Percentiles rank a stretch among this genome's conserved stretches.
phyloP scores from a whole-genome alignment of 2,113 vertebrate genomes.

The Micromys minutus region DNA sequence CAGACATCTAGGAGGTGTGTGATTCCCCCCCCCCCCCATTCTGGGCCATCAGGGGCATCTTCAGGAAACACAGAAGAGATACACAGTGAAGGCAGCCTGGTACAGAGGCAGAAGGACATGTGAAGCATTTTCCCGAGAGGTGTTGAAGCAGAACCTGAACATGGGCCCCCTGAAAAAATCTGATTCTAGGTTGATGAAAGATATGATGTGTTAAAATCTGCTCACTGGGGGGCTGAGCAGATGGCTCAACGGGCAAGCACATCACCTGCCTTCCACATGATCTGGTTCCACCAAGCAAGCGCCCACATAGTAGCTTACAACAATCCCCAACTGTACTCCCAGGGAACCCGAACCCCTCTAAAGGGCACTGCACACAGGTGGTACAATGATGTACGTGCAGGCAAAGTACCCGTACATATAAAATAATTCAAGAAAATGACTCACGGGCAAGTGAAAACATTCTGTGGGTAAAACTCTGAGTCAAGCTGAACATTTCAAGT shows the following conservation, averaged over 20 bases:
- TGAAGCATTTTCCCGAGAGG: not conserved
- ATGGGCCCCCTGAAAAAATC: not conserved
- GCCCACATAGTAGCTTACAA: not conserved
- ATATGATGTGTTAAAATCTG: not conserved
- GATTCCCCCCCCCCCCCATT: accelerated
- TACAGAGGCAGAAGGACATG: too few species aligned
- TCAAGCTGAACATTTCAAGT: not conserved
- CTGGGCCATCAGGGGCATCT: not conserved
- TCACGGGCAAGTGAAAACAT: not conserved
- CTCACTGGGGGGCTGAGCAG: not conserved
- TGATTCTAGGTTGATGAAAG: not conserved
- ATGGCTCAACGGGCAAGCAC: not conserved
- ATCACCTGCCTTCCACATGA: not conserved
- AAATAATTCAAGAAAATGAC: not conserved
- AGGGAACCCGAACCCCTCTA: not conserved
- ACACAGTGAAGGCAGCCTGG: not conserved
- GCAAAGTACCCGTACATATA: not conserved
- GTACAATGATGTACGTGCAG: not conserved
- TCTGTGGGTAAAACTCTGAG: not conserved
- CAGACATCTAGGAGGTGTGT: not conserved
- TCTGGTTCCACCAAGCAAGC: not conserved
- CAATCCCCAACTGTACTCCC: not conserved
- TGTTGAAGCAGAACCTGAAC: not conserved
- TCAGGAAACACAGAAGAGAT: not conserved
- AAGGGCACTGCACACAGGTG: not conserved